Percentiles rank a stretch among this genome's conserved stretches.
These are phyloP conservation scores for Megalopta genalis DNA, from an alignment of 1,140 invertebrate species.

Conservation along the genomic window DNA sequence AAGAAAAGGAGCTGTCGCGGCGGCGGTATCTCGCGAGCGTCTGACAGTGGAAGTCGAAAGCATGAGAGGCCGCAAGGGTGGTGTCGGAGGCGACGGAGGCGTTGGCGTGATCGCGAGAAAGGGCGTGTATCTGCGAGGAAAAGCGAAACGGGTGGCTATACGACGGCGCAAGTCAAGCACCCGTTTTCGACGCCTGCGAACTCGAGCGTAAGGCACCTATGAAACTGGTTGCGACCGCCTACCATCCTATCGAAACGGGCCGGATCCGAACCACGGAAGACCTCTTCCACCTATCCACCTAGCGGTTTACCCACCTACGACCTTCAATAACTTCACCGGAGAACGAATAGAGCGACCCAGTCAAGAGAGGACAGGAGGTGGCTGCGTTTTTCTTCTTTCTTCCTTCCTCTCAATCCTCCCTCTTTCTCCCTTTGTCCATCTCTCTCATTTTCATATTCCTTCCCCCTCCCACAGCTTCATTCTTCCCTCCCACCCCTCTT, in stretches of 20 bases:
- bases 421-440: background rate
- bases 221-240: constrained; percentile 69
- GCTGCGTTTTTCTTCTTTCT: background rate
- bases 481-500: background rate
- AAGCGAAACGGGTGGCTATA: constrained; percentile 54
- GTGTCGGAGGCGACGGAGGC: constrained; percentile 42
- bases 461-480: too few relatives aligned
- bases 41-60: constrained; percentile 2
- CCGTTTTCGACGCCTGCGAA: constrained; percentile 70
- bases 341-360: background rate
- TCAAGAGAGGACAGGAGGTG: background rate
- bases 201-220: constrained; percentile 55
- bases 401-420: background rate
- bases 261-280: constrained; percentile 50
- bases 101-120: constrained; percentile 34
- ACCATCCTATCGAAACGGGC: constrained; percentile 71
- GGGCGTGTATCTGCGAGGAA: constrained; percentile 61
- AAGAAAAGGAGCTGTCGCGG: background rate
- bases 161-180: constrained; percentile 61
- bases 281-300: constrained; percentile 62
- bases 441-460: background rate
- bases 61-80: constrained; percentile 8
- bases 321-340: constrained; percentile 48
- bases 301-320: constrained; percentile 46
- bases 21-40: constrained; percentile 20